These are phyloP conservation scores for Ormyrus rosae DNA, from an alignment of 2,888 invertebrate species.

Conservation along the genomic window DNA sequence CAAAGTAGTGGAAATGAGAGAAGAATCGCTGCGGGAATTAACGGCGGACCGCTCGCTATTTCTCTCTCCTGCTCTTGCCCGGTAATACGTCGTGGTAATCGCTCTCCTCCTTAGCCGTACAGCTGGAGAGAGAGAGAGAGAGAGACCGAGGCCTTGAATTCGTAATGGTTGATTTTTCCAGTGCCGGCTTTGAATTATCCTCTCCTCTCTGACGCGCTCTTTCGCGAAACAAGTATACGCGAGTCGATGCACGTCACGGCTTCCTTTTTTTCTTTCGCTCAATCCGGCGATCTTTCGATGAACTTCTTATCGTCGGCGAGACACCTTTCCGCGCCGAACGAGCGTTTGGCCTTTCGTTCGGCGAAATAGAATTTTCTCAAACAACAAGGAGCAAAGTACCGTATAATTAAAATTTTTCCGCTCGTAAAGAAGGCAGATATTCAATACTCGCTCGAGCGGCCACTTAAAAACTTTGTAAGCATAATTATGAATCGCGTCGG, in stretches of 20 bases:
- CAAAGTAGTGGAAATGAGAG: conserved; percentile 42
- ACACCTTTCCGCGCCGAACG: not conserved
- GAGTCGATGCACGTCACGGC: conserved; percentile 50
- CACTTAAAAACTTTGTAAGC: conserved; percentile 2
- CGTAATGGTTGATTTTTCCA: conserved; percentile 65
- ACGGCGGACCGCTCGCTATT: conserved; percentile 8
- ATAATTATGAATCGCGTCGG: conserved; percentile 12
- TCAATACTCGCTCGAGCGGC: not conserved
- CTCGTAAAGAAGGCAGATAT: not conserved
- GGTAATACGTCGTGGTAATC: conserved; percentile 56
- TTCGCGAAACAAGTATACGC: conserved; percentile 44
- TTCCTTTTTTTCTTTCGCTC: not conserved
- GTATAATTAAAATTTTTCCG: not conserved
- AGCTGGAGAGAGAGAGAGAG: conserved; percentile 5
- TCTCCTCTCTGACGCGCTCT: conserved; percentile 12
- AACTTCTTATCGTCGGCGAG: conserved; percentile 27
- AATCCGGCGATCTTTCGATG: conserved; percentile 9
- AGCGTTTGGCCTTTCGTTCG: not conserved
- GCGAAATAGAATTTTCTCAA: not conserved
- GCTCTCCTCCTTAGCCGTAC: conserved; percentile 33
- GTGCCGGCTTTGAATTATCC: conserved; percentile 61
- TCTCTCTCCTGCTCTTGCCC: conserved; percentile 3
- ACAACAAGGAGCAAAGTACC: not conserved
- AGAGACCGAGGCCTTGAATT: conserved; percentile 64
- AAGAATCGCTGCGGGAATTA: conserved; percentile 16